These are phyloP conservation scores for Platyscapa corneri DNA, from an alignment of 1,140 invertebrate species.

Conservation along the genomic window DNA sequence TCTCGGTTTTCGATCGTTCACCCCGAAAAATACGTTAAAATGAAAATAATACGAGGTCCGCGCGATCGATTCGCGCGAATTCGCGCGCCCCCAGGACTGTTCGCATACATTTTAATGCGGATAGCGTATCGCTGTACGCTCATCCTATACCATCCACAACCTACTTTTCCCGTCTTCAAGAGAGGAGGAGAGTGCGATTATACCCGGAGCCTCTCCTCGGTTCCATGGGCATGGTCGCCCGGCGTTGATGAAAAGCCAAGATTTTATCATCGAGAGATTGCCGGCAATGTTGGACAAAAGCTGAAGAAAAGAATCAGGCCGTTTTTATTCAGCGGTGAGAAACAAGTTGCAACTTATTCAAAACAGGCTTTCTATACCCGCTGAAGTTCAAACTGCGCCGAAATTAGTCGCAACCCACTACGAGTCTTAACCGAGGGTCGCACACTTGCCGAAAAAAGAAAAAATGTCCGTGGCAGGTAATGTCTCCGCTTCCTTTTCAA, in stretches of 20 bases:
- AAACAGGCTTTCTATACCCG: slow-evolving; percentile 38
- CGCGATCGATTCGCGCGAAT: too few species aligned
- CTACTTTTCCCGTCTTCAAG: slow-evolving; percentile 24
- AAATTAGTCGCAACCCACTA: slow-evolving; percentile 5
- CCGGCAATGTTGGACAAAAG: slow-evolving; percentile 34
- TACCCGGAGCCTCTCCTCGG: slow-evolving; percentile 13
- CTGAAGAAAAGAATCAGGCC: slow-evolving; percentile 47
- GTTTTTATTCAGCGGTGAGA: slow-evolving; percentile 48
- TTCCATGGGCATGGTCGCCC: not conserved
- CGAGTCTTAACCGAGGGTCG: not conserved
- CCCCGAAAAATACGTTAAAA: not conserved
- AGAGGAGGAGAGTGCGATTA: slow-evolving; percentile 7
- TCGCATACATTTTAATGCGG: slow-evolving; percentile 15
- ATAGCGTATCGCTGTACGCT: not conserved
- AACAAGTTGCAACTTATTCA: slow-evolving; percentile 50
- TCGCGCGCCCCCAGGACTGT: not conserved
- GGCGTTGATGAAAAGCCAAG: slow-evolving; percentile 46
- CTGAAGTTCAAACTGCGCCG: slow-evolving; percentile 19
- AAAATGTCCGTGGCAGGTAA: not conserved
- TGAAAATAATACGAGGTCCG: not conserved
- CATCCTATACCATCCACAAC: slow-evolving; percentile 10
- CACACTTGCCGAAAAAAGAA: not conserved
- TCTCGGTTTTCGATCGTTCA: not conserved
- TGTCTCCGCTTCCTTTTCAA: slow-evolving; percentile 46
- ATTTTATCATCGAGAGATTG: slow-evolving; percentile 49